A percentile compares a stretch with the other conserved stretches of the same genome.
Evolutionary conservation across 2,797 vertebrate species (phyloP).

Genomic region (Sarcophilus harrisii): DNA sequence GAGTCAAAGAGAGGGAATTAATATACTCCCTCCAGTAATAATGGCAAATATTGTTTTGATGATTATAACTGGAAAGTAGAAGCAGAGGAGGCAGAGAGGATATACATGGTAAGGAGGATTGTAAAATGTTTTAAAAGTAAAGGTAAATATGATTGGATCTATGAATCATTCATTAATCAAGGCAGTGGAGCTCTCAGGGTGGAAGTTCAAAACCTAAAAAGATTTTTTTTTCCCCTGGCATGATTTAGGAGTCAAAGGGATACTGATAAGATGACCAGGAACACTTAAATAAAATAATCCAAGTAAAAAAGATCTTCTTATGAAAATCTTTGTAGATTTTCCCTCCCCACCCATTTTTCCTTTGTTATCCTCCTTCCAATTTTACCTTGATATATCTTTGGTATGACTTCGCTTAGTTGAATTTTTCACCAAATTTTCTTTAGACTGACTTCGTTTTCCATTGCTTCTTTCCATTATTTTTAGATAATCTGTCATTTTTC

Average conservation of each 20-base stretch:
- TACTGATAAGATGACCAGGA: neutral
- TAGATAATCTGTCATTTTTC: neutral
- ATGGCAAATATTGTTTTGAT: neutral
- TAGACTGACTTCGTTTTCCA: neutral
- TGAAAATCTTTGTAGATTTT: neutral
- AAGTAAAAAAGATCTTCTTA: neutral
- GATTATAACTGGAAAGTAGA: neutral
- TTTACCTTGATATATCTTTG: neutral
- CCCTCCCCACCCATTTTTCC: neutral
- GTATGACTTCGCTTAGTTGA: neutral
- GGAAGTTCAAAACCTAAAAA: neutral
- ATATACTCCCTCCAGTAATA: neutral
- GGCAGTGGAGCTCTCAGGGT: neutral
- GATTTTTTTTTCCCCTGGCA: neutral
- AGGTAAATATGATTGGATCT: too few relatives aligned
- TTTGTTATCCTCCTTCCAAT: neutral
- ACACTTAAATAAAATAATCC: neutral
- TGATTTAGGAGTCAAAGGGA: neutral
- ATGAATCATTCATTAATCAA: neutral
- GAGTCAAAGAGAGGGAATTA: neutral
- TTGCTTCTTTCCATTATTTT: neutral
- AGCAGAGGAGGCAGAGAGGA: neutral
- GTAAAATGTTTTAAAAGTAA: neutral
- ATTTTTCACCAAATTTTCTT: neutral
- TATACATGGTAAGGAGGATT: neutral